These are phyloP conservation scores for Ictidomys tridecemlineatus DNA, from an alignment of 2,113 vertebrate species.

Conservation along the genomic window DNA sequence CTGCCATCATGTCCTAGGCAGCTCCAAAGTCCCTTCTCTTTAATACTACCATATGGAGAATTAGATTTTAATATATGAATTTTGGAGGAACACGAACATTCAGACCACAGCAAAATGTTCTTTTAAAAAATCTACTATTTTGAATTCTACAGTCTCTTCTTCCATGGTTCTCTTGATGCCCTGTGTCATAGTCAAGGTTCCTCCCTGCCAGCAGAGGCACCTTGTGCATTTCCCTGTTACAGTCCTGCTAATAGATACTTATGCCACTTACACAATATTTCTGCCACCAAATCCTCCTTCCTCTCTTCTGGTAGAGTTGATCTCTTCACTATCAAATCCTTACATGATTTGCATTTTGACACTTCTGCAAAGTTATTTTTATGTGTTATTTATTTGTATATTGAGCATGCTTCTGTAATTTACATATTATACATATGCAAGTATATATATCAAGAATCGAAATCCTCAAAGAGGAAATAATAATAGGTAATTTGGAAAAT, in stretches of 20 bases:
- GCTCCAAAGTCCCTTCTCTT: not conserved
- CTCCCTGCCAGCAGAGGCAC: not conserved
- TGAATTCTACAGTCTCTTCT: not conserved
- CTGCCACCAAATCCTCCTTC: not conserved
- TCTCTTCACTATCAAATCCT: not conserved
- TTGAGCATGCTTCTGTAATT: not conserved
- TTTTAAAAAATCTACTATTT: not conserved
- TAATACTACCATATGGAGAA: not conserved
- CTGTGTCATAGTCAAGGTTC: not conserved
- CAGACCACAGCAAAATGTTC: not conserved
- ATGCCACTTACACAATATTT: not conserved
- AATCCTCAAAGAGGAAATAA: not conserved
- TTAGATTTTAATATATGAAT: not conserved
- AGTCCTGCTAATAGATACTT: not conserved
- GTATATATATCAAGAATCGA: slow-evolving; percentile 4
- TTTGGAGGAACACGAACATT: not conserved
- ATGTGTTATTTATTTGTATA: not conserved
- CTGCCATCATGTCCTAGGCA: not conserved
- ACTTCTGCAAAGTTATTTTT: not conserved
- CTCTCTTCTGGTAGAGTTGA: not conserved
- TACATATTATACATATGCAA: not conserved
- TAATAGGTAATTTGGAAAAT: not conserved
- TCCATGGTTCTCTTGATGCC: not conserved
- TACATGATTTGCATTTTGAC: not conserved
- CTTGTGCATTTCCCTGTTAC: not conserved